phyloP scores from a whole-genome alignment of 2,113 vertebrate genomes.

The Larimichthys polyactis region DNA sequence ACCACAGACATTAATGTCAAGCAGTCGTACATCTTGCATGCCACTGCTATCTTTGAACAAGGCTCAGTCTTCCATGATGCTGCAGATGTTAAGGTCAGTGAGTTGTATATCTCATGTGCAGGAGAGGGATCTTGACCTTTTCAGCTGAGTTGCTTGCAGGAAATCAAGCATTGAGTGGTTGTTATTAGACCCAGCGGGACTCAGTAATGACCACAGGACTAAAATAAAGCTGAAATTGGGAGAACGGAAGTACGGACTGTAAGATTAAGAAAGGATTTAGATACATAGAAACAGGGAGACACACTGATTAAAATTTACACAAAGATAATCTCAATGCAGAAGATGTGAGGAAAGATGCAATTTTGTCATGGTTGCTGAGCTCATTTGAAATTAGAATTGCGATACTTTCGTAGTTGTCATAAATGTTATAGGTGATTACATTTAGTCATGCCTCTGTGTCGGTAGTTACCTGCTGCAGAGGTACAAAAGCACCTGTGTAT shows the following conservation, averaged over 20 bases:
- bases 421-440: slow-evolving; percentile 10
- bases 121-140: slow-evolving; percentile 75
- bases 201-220: slow-evolving; percentile 55
- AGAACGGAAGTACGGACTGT: slow-evolving; percentile 19
- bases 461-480: slow-evolving; percentile 25
- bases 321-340: neutral
- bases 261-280: neutral
- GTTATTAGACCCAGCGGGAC: slow-evolving; percentile 70
- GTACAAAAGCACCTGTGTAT: slow-evolving; percentile 27
- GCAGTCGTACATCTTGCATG: slow-evolving; percentile 41
- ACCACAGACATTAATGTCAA: slow-evolving; percentile 51
- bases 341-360: neutral
- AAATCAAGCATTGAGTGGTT: slow-evolving; percentile 68
- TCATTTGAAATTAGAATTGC: slow-evolving; percentile 21
- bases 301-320: neutral
- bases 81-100: slow-evolving; percentile 61
- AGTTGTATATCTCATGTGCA: slow-evolving; percentile 44
- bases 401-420: neutral
- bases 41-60: slow-evolving; percentile 21
- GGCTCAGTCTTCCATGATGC: slow-evolving; percentile 34
- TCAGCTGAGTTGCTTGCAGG: slow-evolving; percentile 56
- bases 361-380: neutral
- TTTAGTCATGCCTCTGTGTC: slow-evolving; percentile 21
- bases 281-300: neutral
- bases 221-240: slow-evolving; percentile 28